Conservation (phyloP, 2,888 invertebrate genomes). For the Polydrusus tereticollis region DNA sequence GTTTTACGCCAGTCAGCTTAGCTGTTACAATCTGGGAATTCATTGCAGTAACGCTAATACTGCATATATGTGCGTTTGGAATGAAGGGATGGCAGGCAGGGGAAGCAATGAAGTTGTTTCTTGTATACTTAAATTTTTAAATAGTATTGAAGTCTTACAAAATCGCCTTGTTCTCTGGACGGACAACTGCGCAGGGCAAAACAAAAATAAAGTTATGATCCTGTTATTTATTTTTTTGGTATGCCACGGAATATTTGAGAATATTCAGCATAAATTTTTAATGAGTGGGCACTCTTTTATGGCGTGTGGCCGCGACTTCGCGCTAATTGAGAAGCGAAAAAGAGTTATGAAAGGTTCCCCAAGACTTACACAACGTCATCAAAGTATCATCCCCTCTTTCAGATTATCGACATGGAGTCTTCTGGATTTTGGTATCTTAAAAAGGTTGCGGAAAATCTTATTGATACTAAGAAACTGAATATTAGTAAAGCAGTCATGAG, state of each 20-base stretch:
- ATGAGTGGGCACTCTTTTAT: conserved; percentile 23
- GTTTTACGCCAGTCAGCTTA: conserved; percentile 6
- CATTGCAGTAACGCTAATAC: background rate
- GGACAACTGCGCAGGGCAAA: conserved; percentile 9
- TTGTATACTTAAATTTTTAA: conserved; percentile 13
- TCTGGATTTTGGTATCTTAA: conserved; percentile 21
- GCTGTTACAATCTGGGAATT: conserved; percentile 12
- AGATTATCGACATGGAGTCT: conserved; percentile 20
- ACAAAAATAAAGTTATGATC: conserved; percentile 33
- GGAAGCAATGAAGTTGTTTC: conserved; percentile 23
- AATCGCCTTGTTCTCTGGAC: conserved; percentile 7
- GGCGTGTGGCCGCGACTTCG: conserved; percentile 18
- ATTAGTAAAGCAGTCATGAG: conserved; percentile 21
- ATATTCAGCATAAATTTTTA: conserved; percentile 23
- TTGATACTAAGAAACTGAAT: conserved; percentile 4
- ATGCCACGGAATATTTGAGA: conserved; percentile 20
- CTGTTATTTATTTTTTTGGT: conserved; percentile 28
- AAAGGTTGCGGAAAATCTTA: conserved; percentile 4
- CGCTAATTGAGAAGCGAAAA: conserved; percentile 28
- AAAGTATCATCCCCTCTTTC: conserved; percentile 23
- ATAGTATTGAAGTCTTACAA: conserved; percentile 8
- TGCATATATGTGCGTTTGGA: conserved; percentile 10
- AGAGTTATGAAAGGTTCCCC: conserved; percentile 26
- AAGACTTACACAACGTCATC: conserved; percentile 2
- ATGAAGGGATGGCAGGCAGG: background rate